A percentile compares a stretch with the other conserved stretches of the same genome.
phyloP scores from a whole-genome alignment of 2,888 invertebrate species.

The Axea sp. region DNA sequence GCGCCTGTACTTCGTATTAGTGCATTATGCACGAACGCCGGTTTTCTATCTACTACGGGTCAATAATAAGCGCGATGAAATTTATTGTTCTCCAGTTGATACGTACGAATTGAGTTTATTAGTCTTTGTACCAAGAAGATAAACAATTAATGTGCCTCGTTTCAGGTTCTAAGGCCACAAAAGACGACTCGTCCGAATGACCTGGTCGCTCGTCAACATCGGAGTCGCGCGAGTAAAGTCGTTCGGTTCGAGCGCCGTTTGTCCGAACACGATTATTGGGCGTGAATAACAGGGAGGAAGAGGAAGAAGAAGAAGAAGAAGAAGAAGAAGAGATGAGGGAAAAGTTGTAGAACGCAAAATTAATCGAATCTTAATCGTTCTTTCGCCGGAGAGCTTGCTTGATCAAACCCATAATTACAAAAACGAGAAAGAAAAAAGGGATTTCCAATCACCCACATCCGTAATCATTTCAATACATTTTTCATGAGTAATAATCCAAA shows the following conservation, averaged over 20 bases:
- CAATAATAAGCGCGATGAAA: conserved; percentile 22
- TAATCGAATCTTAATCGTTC: conserved; percentile 2
- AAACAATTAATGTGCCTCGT: no score
- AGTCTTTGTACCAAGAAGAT: no score
- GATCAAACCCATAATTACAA: conserved; percentile 20
- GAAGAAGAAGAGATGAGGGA: no score
- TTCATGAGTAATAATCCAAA: conserved; percentile 57
- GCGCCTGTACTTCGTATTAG: conserved; percentile 23
- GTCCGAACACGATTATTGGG: no score
- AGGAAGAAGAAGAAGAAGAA: no score
- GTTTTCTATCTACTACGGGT: conserved; percentile 22
- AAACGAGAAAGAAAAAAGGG: conserved; percentile 10
- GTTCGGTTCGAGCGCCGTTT: no score
- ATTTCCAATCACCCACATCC: conserved; percentile 3
- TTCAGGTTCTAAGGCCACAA: no score
- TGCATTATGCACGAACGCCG: conserved; percentile 37
- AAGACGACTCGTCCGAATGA: no score
- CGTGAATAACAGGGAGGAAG: no score
- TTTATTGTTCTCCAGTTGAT: conserved; percentile 12
- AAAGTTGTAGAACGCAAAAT: neutral
- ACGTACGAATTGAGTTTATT: no score
- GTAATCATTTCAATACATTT: conserved; percentile 40
- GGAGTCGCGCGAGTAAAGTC: no score
- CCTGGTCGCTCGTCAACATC: no score
- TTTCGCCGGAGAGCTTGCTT: neutral